Conservation (phyloP, 1,140 invertebrate species). For the Laupala kohalensis region DNA sequence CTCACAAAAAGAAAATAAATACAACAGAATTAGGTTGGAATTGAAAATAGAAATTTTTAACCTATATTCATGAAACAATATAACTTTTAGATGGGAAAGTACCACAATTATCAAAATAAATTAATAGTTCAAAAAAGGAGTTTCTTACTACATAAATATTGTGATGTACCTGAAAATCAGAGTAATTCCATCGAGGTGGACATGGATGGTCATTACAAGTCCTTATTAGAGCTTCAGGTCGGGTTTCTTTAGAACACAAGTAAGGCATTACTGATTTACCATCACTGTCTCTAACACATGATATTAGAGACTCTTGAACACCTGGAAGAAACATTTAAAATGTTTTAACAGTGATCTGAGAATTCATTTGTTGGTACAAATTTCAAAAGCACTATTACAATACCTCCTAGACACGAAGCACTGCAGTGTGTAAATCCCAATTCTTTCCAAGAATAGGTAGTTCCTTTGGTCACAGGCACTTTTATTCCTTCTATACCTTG, state of each 20-base stretch:
- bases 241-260: constrained; percentile 64
- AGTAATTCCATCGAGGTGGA: constrained; percentile 76
- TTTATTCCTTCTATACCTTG: constrained; percentile 29
- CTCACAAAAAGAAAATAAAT: too few species aligned
- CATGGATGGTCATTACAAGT: constrained; percentile 90
- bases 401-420: constrained; percentile 83
- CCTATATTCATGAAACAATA: too few species aligned
- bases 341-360: neutral
- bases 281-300: constrained; percentile 76
- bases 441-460: constrained; percentile 67
- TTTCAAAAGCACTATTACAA: neutral
- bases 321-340: constrained; percentile 27
- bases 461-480: constrained; percentile 36
- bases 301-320: constrained; percentile 76
- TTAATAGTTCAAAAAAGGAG: too few species aligned
- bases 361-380: neutral
- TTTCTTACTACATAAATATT: neutral
- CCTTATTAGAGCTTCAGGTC: constrained; percentile 71
- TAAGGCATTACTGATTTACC: constrained; percentile 70
- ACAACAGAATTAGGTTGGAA: too few species aligned
- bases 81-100: too few species aligned
- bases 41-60: too few species aligned
- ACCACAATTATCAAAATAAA: too few species aligned
- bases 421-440: constrained; percentile 82
- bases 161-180: constrained; percentile 46